Base-by-base conservation (phyloP, 2,888 invertebrate genomes). In the Odontocolon sp. region DNA sequence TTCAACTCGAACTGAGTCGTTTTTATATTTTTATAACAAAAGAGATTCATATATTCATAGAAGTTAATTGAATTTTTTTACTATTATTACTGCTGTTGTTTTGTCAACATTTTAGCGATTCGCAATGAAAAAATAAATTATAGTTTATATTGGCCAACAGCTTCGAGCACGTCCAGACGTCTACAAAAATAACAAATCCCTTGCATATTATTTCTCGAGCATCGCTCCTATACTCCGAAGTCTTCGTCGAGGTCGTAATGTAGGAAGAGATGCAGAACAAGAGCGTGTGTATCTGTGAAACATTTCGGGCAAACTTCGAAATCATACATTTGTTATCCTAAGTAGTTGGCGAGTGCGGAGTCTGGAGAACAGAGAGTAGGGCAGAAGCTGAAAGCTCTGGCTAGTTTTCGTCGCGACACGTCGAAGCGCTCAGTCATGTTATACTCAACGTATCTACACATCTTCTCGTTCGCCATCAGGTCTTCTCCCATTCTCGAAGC, bases 271-370 rank as follows among this genome's bases (percentile, higher is more conserved):
- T 45, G 33, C 31, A 42, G 23, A 57, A 64, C 40, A 21, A 21
- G 31, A 38, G 23, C 57, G 3, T 50, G 38, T 36, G 45, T 56
- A 36, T 42, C 33, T 28, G 14, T 16, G 36, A 23, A 47, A 64
- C n/a, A 16, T 28, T 56, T n/a, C 8, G n/a, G 8, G 23, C 45
- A 26, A 54, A 42, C 68, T 68, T 74, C 31, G 38, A 68, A 68
- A 74, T 68, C 61, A 68, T 67, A 54, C 73, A 67, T 74, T 54
- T 68, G 73, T 74, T 68, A 74, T 74, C 73, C 67, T 68, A 74
- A 61, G 73, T 74, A 68, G 68, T 63, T 63, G 61, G 52, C 42
- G 52, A 56, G 54, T 45, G 38, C 40, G n/a, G 31, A 21, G 26
- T 61, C 28, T 18, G 42, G 42, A 45, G 31, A 21, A 21, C 59